A percentile compares a stretch with the other conserved stretches of the same genome.
Conservation (phyloP, 2,797 vertebrate genomes). For the Agapornis canus region DNA sequence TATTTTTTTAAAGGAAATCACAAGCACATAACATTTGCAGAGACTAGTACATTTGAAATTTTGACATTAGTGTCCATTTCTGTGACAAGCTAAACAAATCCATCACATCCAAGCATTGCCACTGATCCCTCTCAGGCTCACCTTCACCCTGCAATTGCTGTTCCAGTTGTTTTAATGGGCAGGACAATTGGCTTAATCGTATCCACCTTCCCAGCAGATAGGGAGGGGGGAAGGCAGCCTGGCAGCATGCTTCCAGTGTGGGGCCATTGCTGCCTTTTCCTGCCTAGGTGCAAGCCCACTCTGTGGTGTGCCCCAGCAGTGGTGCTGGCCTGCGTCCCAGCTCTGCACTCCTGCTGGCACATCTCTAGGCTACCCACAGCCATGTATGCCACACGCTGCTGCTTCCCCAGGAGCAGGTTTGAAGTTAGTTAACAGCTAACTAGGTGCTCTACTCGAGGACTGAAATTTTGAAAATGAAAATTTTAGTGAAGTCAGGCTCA, state of each 20-base stretch:
- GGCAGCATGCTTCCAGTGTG: neutral
- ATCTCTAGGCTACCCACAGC: neutral
- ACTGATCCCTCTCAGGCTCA: neutral
- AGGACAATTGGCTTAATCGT: neutral
- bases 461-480: neutral
- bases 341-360: neutral
- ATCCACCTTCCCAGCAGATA: neutral
- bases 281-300: neutral
- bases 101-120: neutral
- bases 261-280: neutral
- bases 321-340: neutral
- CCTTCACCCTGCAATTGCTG: neutral
- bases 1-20: neutral
- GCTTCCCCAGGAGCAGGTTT: neutral
- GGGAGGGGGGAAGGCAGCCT: neutral
- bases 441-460: neutral
- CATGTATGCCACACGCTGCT: neutral
- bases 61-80: neutral
- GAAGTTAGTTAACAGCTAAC: neutral
- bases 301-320: rapidly evolving
- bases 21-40: neutral
- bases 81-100: neutral
- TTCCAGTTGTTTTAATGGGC: neutral
- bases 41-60: neutral
- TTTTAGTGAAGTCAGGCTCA: neutral